Evolutionary conservation across 2,797 vertebrate species (phyloP), one percentile per base, ranked within the genome.

Genomic region (Acanthis flammea): DNA sequence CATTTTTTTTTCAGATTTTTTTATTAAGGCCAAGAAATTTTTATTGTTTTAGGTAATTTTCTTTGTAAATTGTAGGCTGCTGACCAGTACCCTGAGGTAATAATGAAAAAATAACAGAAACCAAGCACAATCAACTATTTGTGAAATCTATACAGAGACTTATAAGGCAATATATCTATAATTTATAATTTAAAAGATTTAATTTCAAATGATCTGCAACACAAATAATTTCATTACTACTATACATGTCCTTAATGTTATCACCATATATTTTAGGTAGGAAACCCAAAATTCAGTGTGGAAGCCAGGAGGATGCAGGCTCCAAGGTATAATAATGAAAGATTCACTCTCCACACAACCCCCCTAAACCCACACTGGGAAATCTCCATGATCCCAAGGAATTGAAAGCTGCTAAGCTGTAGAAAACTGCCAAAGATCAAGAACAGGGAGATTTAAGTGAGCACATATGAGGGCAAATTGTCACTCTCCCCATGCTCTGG

Each of bases 281-380:
- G 72, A 97, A 96, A 91, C 42, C 31, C 60, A 85, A 92, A 95
- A 94, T 92, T 96, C 91, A 85, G 39, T 44, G 86, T 76, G 65
- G 47, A 45, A 88, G 86, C 84, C 89, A 89, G 85, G 92, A 87
- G 70, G 70, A 95, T 79, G 62, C 47, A 75, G 73, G 82, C 74
- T 96, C 73, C 65, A 83, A 92, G 81, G 61, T 57, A 78, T 9
- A 50, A n/a, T 65, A 88, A 92, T n/a, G 66, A 68, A 93, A 95
- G 80, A 63, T 92, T 93, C 85, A 76, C 48, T 74, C 50, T 57
- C 17, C n/a, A 33, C 6, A 51, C 2, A 44, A 60, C 3, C 19
- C 57, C 57, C 61, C 23, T 9, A 44, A 45, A 45, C 7, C 48
- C 48, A 76, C 19, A 17, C 8, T 12, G 63, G 84, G 47, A 94